Evolutionary conservation across 2,888 invertebrate species (phyloP), one percentile per base, ranked within the genome.

Genomic region (Athalia circularis): DNA sequence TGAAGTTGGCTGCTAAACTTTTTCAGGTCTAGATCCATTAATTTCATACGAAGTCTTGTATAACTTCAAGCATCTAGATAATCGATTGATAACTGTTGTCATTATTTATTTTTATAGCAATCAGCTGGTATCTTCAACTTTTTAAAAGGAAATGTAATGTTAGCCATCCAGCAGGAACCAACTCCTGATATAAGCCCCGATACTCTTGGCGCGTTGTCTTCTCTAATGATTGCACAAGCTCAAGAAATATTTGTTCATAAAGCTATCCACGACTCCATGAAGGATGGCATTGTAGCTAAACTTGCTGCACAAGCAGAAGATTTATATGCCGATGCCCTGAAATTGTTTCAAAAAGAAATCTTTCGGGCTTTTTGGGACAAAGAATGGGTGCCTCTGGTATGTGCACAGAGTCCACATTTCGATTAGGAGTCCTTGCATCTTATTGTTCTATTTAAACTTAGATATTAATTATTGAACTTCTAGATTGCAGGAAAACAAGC

Each of bases 181-280:
- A 99, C 99, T 3, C 97, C 97, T 5, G 99, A 99, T 92, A 93
- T 99, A 84, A 94, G 94, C 89, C 97, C 98, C 4, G 99, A 99
- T 86, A 96, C 98, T 43, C 93, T 99, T 77, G 93, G 94, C 79
- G 97, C 98, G 54, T 92, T 99, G 45, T 93, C 96, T 76, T 93
- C 95, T 68, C 91, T 99, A 72, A 98, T 99, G 98, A 92, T 99
- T 67, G 99, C 99, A 13, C 99, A 99, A 91, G 99, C 98, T 7
- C 99, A 99, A 91, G 99, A 99, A 92, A 96, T 98, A 82, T 97
- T 99, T 90, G 97, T 97, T 68, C 94, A 95, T 87, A 99, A 99
- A 92, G 98, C 99, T 75, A 95, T 96, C 82, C 93, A 94, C 87
- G 96, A 98, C 91, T 95, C 95, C 84, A 99, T 99, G 98, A 99